Conservation (phyloP, 2,888 invertebrate genomes). For the Drosophila cyrtoloma region DNA sequence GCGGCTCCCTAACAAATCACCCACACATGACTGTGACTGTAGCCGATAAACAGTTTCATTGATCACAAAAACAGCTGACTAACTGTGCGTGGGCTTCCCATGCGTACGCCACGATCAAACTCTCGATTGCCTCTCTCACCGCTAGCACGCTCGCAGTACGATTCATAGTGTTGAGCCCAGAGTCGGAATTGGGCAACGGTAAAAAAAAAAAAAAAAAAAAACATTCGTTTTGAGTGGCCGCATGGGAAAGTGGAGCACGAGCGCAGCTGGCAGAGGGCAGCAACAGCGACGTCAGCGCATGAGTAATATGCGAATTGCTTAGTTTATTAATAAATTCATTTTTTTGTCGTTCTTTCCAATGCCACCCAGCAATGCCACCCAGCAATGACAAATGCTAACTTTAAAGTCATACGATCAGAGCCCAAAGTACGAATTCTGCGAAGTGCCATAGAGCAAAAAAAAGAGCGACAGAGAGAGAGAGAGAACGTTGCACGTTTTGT, state of each 20-base stretch:
- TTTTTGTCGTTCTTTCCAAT: conserved; percentile 24
- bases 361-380: conserved; percentile 43
- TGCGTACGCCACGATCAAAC: conserved; percentile 56
- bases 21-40: conserved; percentile 28
- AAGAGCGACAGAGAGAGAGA: background rate
- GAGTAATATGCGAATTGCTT: conserved; percentile 49
- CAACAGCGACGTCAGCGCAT: conserved; percentile 42
- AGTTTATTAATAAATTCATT: conserved; percentile 51
- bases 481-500: conserved; percentile 41
- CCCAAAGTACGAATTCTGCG: conserved; percentile 53
- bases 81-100: conserved; percentile 47
- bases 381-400: conserved; percentile 53
- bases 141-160: conserved; percentile 9
- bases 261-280: conserved; percentile 35
- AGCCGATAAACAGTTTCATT: conserved; percentile 58
- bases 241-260: conserved; percentile 62
- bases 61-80: conserved; percentile 63
- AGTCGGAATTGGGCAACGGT: conserved; percentile 54
- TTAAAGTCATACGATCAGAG: conserved; percentile 63
- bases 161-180: conserved; percentile 40
- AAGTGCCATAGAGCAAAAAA: conserved; percentile 24
- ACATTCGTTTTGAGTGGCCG: conserved; percentile 7
- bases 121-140: conserved; percentile 9
- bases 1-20: conserved; percentile 1
- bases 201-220: conserved; percentile 19